These are phyloP conservation scores for Epizoanthus rinbou DNA, from an alignment of 92 coral and sea anemone species.

Conservation along the genomic window DNA sequence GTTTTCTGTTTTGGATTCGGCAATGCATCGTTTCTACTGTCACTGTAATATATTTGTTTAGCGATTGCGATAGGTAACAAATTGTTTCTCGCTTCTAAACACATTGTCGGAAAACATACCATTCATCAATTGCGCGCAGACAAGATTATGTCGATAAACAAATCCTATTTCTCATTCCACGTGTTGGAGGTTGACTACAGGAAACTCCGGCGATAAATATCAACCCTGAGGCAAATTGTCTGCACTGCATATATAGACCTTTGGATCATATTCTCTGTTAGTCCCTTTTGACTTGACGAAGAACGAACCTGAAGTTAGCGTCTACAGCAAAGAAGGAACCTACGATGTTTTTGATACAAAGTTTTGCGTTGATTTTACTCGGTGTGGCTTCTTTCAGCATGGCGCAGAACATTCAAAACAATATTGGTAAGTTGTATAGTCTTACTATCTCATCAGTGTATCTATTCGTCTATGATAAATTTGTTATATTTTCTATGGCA, in stretches of 20 bases:
- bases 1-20: neutral
- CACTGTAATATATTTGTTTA: neutral
- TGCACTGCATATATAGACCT: constrained; percentile 7
- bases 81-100: constrained; percentile 20
- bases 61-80: neutral
- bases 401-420: constrained; percentile 19
- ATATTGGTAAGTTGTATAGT: constrained; percentile 15
- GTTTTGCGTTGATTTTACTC: neutral
- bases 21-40: neutral
- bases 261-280: constrained; percentile 28
- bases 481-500: neutral
- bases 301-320: constrained; percentile 26
- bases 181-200: constrained; percentile 24
- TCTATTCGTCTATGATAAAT: neutral
- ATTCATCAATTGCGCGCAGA: constrained; percentile 38
- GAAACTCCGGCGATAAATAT: constrained; percentile 19
- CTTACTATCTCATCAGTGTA: neutral
- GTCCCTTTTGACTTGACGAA: neutral
- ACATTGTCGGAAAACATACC: neutral
- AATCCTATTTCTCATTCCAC: neutral
- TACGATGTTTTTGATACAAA: constrained; percentile 2
- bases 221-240: constrained; percentile 40
- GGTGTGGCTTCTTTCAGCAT: neutral
- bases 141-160: neutral
- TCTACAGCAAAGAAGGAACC: neutral